Evolutionary conservation across 1,140 invertebrate genomes (phyloP), one percentile per base, ranked within the genome.

Genomic region (Eurosta solidaginis): DNA sequence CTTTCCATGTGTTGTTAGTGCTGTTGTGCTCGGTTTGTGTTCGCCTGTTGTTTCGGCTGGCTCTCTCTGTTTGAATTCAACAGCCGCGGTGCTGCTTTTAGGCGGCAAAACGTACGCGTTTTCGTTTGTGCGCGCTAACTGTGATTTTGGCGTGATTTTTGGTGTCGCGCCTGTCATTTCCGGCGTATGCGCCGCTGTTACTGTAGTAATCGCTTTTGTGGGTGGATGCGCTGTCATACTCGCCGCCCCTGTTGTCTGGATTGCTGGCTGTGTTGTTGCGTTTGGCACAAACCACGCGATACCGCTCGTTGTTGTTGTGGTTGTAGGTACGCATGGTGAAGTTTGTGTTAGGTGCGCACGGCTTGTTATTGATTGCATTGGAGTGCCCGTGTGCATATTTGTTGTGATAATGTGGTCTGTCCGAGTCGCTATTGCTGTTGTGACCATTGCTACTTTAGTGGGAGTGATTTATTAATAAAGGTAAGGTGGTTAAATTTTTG

Each of bases 51-150:
- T 22, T 75, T 49, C 73, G 7, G 10, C 9, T n/a, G 36, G 40
- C n/a, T 47, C 14, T 45, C 14, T 9, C 10, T 20, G 25, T 42
- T 33, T 44, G 7, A 73, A 9, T 42, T 14, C 36, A 14, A 17
- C 36, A 29, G 4, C 14, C 27, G 25, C 33, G 33, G 17, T 14
- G 2, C 33, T 5, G 4, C 17, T 9, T 29, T 85, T 81, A 84
- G 52, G 79, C 77, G 78, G 85, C 83, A 81, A 86, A 86, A 76
- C 84, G 85, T 52, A 86, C 85, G 74, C 83, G 85, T 78, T 86
- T 86, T 42, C 84, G 82, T 73, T 85, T 86, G 80, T 47, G 27
- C 9, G 20, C 68, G n/a, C 29, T 50, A 40, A 29, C 33, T 25
- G 2, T 20, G 50, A 3, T 6, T 42, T 4, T 49, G 9, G 10